Percentiles rank a stretch among this genome's conserved stretches.
These are phyloP conservation scores for Pristionchus entomophagus DNA, from an alignment of 2,888 invertebrate species.

Conservation along the genomic window DNA sequence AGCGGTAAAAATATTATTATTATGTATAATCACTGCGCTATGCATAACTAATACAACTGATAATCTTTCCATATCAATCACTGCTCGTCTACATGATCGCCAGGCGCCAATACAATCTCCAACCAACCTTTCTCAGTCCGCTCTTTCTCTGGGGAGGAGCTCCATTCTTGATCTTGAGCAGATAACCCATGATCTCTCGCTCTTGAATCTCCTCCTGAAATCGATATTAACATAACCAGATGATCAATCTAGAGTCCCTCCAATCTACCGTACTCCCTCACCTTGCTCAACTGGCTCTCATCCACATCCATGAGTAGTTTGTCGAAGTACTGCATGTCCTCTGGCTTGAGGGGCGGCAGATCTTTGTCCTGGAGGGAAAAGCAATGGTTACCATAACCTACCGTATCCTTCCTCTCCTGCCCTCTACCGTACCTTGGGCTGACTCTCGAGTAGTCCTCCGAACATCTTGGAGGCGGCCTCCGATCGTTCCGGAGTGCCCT, in stretches of 20 bases:
- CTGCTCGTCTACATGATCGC: not conserved
- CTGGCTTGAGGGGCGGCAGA: slow-evolving; percentile 98
- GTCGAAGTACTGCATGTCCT: slow-evolving; percentile 99
- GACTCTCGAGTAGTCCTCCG: slow-evolving; percentile 84
- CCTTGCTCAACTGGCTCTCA: slow-evolving; percentile 90
- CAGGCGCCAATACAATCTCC: not conserved
- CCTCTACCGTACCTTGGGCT: slow-evolving; percentile 84
- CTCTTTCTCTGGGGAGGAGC: slow-evolving; percentile 97
- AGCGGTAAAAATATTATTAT: no score
- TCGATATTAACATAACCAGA: not conserved
- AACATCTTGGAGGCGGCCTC: slow-evolving; percentile 55
- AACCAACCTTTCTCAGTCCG: slow-evolving; percentile 69
- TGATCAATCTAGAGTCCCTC: not conserved
- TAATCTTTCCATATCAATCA: no score
- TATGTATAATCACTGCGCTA: no score
- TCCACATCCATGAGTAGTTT: slow-evolving; percentile 97
- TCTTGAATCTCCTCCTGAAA: slow-evolving; percentile 95
- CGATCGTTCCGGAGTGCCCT: slow-evolving; percentile 78
- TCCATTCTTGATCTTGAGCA: slow-evolving; percentile 98
- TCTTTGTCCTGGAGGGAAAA: slow-evolving; percentile 79
- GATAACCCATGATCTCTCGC: slow-evolving; percentile 97
- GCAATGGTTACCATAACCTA: not conserved
- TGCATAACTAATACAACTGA: no score
- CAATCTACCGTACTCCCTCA: slow-evolving; percentile 81
- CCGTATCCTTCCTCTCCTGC: not conserved